phyloP scores from a whole-genome alignment of 64 coral and sea anemone genomes.

The Montipora capricornis region DNA sequence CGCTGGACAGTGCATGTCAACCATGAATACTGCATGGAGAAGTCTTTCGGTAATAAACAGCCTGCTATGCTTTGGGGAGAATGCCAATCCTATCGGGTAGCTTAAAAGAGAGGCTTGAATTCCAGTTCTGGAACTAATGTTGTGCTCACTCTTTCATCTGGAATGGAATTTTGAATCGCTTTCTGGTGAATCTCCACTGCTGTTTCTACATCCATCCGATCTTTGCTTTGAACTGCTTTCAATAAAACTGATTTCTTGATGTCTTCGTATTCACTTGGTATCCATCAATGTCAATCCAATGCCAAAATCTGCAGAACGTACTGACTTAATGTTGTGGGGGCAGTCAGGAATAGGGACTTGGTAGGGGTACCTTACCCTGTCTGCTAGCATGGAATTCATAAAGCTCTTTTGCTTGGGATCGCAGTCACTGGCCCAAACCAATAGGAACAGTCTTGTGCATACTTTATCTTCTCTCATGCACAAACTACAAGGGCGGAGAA shows the following conservation, averaged over 20 bases:
- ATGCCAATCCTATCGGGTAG: constrained; percentile 52
- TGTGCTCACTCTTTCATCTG: constrained; percentile 37
- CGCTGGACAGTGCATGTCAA: constrained; percentile 70
- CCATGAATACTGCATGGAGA: constrained; percentile 63
- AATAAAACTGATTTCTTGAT: constrained; percentile 37
- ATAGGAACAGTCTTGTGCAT: constrained; percentile 50
- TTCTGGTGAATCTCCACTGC: constrained; percentile 45
- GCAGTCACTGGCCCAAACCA: constrained; percentile 52
- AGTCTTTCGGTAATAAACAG: constrained; percentile 38
- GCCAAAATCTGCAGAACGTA: constrained; percentile 52
- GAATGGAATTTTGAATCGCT: constrained; percentile 31
- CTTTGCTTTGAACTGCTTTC: constrained; percentile 44
- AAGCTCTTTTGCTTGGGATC: constrained; percentile 69
- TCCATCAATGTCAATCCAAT: constrained; percentile 72
- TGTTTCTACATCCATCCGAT: constrained; percentile 65
- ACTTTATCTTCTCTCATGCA: constrained; percentile 33
- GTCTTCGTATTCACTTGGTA: constrained; percentile 56
- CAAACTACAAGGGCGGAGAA: constrained; percentile 45
- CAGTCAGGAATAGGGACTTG: constrained; percentile 59
- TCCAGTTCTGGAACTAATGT: constrained; percentile 67
- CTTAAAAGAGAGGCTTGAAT: constrained; percentile 49
- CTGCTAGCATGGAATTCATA: constrained; percentile 56
- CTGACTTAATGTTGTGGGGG: constrained; percentile 73
- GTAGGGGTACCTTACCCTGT: constrained; percentile 50
- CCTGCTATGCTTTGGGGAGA: constrained; percentile 58